Base-by-base conservation (phyloP, 2,888 invertebrate genomes). In the Catonia carolina region DNA sequence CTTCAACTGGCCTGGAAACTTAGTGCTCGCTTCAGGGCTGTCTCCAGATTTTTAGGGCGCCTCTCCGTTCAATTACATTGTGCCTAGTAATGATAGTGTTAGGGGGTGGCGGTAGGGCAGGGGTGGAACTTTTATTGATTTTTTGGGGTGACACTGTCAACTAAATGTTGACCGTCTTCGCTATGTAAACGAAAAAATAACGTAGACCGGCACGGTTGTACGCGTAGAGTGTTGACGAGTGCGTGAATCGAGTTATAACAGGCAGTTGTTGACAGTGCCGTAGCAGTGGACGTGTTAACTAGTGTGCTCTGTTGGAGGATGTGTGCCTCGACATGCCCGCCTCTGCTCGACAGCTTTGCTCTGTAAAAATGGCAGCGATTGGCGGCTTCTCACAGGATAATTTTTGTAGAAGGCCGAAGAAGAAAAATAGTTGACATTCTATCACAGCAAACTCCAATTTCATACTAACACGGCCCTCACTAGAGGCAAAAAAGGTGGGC, bases 91-190 rank as follows among this genome's bases (percentile, higher is more conserved):
- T 45, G 45, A 45, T 45, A 45, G 45, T 45, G 20, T 22, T 45
- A 27, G 4, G 23, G 10, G 8, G 45, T 12, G 23, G 23, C 14
- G 45, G 45, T 2, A 14, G 45, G 22, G 45, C 20, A 45, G 45
- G 58, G 58, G 58, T 53, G 53, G 53, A 53, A 60, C 62, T 62
- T 75, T 78, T 79, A 80, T 80, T 79, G 79, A 79, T 80, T 80
- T 79, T 79, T 78, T 51, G 77, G 78, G 78, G 79, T 79, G 79
- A 80, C 79, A 79, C 76, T 79, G 78, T 78, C 78, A 78, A 78
- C 77, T 72, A 73, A n/a, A 72, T 75, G 75, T 55, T 55, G 55
- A 55, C 74, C 74, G 71, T 72, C 73, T 75, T 74, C 70, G 72
- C 74, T 72, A 74, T 73, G 73, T 70, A 72, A 74, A 70, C 71